Evolutionary conservation across 2,113 vertebrate genomes (phyloP), one percentile per base, ranked within the genome.

Genomic region (Hippoglossus stenolepis): DNA sequence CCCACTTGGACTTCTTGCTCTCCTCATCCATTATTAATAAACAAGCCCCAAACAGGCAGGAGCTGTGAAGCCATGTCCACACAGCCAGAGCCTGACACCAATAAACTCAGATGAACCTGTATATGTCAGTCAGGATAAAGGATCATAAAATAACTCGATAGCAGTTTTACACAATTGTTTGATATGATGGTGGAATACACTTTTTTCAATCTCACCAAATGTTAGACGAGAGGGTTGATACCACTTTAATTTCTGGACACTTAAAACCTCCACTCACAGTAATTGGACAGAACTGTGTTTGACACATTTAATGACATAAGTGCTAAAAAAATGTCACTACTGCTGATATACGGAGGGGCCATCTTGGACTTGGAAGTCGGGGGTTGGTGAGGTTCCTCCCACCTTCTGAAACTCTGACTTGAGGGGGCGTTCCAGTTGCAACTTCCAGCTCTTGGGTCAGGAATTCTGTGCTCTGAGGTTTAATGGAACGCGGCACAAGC

Each of bases 1-100:
- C 59, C 15, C 49, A 62, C 57, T 86, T 82, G 66, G 70, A 76
- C 28, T 18, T 65, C 28, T 53, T 35, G 77, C 35, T 45, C 18
- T 59, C 70, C 65, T 73, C 69, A 68, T 70, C 64, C 21, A 57
- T 58, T 21, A 56, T 73, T 65, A 75, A 20, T 28, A 75, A 40
- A 21, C 49, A 40, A 43, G 23, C 21, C 57, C 24, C 7, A 79
- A 57, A 43, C 9, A 66, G 21, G 20, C 38, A 31, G 31, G 31
- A 31, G 20, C 70, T 54, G 23, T 38, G 11, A 69, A 49, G 21
- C n/a, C 57, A 40, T 51, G 58, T 75, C 66, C 20, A 62, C 67
- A 8, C 67, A 68, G 51, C 24, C 59, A 17, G 45, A 68, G 51
- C 51, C 14, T 54, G 18, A 54, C 67, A 80, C 11, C 26, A 35